phyloP scores from a whole-genome alignment of 2,113 vertebrate genomes.

The Gambusia holbrooki region DNA sequence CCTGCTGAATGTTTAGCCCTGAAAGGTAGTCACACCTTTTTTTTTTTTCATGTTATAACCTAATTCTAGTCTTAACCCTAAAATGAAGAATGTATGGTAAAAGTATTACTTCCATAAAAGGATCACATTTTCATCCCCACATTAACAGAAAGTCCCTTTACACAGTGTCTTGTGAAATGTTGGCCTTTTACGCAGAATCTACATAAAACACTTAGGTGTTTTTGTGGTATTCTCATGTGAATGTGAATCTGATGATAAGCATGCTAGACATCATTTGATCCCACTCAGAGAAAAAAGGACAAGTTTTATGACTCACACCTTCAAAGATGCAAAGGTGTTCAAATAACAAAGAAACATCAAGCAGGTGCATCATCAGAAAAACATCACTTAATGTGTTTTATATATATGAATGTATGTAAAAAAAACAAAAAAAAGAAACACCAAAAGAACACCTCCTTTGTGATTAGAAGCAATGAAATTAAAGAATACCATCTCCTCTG shows the following conservation, averaged over 20 bases:
- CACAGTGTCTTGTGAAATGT: not conserved
- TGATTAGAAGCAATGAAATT: slow-evolving; percentile 6
- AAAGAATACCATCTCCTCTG: not conserved
- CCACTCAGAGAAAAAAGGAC: not conserved
- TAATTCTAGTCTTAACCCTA: not conserved
- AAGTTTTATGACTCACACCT: not conserved
- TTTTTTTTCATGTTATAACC: not conserved
- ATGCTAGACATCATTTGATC: not conserved
- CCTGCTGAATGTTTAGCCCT: not conserved
- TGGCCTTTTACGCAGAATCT: not conserved
- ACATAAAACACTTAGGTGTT: not conserved
- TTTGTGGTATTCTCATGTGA: not conserved
- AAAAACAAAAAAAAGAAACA: not conserved
- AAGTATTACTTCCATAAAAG: not conserved
- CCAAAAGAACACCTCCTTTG: not conserved
- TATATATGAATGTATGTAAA: no score
- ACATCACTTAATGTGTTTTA: slow-evolving; percentile 7
- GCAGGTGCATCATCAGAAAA: not conserved
- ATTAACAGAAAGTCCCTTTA: not conserved
- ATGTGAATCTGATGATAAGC: not conserved
- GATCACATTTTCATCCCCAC: no score
- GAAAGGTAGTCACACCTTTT: not conserved
- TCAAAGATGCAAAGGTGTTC: not conserved
- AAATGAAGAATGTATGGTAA: not conserved
- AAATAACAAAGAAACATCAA: not conserved